Evolutionary conservation across 2,888 invertebrate genomes (phyloP), one percentile per base, ranked within the genome.

Genomic region (Steromphala cineraria): DNA sequence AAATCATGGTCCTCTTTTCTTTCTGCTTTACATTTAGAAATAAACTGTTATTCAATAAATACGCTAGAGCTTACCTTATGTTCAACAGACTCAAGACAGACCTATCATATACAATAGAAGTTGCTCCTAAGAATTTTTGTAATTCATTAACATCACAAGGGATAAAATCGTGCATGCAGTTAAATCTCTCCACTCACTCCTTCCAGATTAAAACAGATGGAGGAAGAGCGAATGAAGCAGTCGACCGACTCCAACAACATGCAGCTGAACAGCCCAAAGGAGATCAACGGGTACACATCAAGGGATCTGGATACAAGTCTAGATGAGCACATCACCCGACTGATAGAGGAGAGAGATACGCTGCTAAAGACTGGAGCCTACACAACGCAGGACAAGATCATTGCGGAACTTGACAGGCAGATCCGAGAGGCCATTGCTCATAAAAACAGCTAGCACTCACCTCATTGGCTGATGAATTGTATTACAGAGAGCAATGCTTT

Each of bases 291-390:
- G 0, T 81, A 80, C 24, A 84, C 86, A 13, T 85, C 87, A 31
- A 62, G 81, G 7, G 87, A 87, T 75, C 82, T 87, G 8, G 85
- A 88, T 79, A 81, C 85, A 46, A 89, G 88, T 75, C 74, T 89
- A n/a, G 92, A 92, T 81, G 92, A 92, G 55, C 93, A 92, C 78
- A 88, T 94, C 31, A 89, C 91, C 4, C 83, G 93, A 28, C 88
- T 94, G 55, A 91, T 93, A 15, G 92, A 93, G 81, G 93, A 94
- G 82, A 87, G 93, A 17, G 94, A 94, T 84, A 91, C 91, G 1
- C 84, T 94, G n/a, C 87, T 94, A 46, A 84, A 91, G 75, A 93
- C 94, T 19, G 94, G 94, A n/a, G 92, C 93, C 15, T 94, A 94
- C 86, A 89, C 91, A 28, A 91, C 90, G 46, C 91, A 92, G 56